Evolutionary conservation across 35 echinoderm and acorn worm genomes (phyloP), one percentile per base, ranked within the genome.

Genomic region (Ophiothrix spiculata): DNA sequence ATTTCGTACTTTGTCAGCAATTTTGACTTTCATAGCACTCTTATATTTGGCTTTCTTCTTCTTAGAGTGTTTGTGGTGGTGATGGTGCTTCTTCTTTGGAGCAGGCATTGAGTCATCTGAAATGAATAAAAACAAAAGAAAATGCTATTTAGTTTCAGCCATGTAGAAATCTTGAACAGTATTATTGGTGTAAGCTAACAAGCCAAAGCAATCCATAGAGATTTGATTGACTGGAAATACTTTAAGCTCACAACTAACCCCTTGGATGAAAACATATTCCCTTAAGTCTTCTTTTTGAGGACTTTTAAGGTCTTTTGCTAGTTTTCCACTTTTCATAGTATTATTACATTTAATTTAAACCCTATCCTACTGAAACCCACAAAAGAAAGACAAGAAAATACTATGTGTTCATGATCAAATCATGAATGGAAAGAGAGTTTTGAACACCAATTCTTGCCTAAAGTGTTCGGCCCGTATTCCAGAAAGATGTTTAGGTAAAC

Each of bases 11-110:
- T 79, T 87, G 23, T 87, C 85, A 28, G 84, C 76, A 46, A 92
- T 83, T 38, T 92, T 92, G 54, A 86, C 83, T 81, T 87, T 91
- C 90, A 91, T 91, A 69, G 90, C 84, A 91, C 84, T 91, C 80
- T 87, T 87, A 73, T 92, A 63, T 33, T 86, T 81, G 25, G 85
- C 40, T 77, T 87, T 86, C 39, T 60, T 87, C 40, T 92, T 88
- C 34, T 54, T 75, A 38, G 77, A 38, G 36, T 74, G 77, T 45
- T 81, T 77, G 29, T 75, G 64, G 37, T 36, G 41, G 38, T 63
- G 46, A 41, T 34, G 64, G 56, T 32, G 69, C 33, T 45, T 56
- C 80, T 60, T 40, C 37, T 76, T 75, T 33, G 23, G 16, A 56
- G 38, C 64, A 60, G 80, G 74, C n/a, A n/a, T n/a, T n/a, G 83